phyloP scores from a whole-genome alignment of 1,140 invertebrate genomes.

The Steinernema khuongi region DNA sequence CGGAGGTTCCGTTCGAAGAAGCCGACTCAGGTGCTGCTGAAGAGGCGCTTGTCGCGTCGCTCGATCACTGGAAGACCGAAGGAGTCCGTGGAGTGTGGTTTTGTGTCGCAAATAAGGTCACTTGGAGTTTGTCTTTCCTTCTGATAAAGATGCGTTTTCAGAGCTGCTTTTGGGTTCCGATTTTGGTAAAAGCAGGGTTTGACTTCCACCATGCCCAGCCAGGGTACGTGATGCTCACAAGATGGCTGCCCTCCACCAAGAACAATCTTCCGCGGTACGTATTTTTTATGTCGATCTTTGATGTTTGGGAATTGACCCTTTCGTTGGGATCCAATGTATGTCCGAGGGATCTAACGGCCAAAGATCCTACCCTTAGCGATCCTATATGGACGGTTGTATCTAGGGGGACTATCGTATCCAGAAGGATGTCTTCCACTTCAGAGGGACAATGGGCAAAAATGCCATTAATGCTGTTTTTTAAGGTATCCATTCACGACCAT shows the following conservation, averaged over 20 bases:
- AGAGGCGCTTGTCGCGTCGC: not conserved
- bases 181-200: not conserved
- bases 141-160: not conserved
- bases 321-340: too few relatives aligned
- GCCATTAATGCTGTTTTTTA: not conserved
- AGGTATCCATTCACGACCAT: constrained; percentile 1
- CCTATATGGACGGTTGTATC: too few relatives aligned
- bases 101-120: not conserved
- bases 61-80: not conserved
- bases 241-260: not conserved
- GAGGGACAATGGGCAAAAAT: too few relatives aligned
- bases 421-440: too few relatives aligned
- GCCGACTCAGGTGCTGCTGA: not conserved
- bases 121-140: not conserved
- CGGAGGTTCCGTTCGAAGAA: not conserved
- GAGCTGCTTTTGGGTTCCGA: not conserved
- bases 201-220: constrained; percentile 5
- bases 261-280: not conserved
- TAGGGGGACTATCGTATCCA: too few relatives aligned
- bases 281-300: not conserved
- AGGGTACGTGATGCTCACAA: not conserved
- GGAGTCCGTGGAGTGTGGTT: not conserved
- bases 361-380: too few relatives aligned
- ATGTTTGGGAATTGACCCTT: not conserved
- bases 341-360: too few relatives aligned